Conservation (phyloP, 2,113 vertebrate genomes). For the Solenodon paradoxus region DNA sequence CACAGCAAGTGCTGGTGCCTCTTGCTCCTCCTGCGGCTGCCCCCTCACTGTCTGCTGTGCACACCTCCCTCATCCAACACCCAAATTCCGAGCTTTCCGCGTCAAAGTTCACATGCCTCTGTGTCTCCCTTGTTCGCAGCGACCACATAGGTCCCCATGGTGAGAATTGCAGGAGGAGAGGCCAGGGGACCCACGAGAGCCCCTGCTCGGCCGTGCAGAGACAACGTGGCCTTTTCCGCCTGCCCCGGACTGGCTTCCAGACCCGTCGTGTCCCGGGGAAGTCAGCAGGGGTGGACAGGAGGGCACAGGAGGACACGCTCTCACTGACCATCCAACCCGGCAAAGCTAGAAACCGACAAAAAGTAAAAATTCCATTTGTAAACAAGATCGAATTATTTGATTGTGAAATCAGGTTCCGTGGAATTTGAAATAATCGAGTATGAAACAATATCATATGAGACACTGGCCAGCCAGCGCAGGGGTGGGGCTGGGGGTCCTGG, state of each 20-base stretch:
- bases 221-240: too few species aligned
- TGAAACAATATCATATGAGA: slow-evolving; percentile 75
- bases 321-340: slow-evolving; percentile 38
- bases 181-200: too few species aligned
- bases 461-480: slow-evolving; percentile 42
- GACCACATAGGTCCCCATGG: neutral
- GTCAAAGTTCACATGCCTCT: too few species aligned
- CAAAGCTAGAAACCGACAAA: slow-evolving; percentile 64
- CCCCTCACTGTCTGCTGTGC: too few species aligned
- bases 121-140: neutral
- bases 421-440: slow-evolving; percentile 77
- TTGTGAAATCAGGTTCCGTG: slow-evolving; percentile 75
- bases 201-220: too few species aligned
- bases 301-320: slow-evolving; percentile 66
- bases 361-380: slow-evolving; percentile 78
- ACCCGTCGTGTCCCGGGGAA: neutral
- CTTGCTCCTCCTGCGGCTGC: accelerated
- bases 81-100: neutral
- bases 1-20: too few species aligned
- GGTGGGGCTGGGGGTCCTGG: neutral
- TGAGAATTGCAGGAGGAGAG: neutral
- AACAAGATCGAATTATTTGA: slow-evolving; percentile 78
- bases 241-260: too few species aligned
- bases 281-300: neutral
- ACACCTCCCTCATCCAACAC: too few species aligned